These are phyloP conservation scores for Oryzias woworae DNA, from an alignment of 2,113 vertebrate species.

Conservation along the genomic window DNA sequence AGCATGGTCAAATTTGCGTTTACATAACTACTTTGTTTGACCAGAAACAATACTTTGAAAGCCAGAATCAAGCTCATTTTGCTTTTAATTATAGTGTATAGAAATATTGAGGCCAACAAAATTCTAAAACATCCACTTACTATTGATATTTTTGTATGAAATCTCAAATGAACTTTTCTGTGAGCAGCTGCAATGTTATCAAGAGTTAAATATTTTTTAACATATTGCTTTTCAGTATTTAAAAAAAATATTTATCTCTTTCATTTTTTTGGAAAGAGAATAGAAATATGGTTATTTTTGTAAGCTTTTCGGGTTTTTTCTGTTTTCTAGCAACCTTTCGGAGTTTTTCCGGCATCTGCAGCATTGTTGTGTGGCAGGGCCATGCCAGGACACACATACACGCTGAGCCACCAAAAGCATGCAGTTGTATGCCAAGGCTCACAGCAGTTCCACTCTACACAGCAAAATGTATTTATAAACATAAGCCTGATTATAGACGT, in stretches of 20 bases:
- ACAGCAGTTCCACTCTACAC: constrained; percentile 72
- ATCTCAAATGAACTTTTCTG: background rate
- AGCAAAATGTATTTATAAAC: constrained; percentile 83
- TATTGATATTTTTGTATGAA: too few species aligned
- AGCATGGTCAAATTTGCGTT: constrained; percentile 57
- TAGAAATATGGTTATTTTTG: too few species aligned
- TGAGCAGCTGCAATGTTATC: background rate
- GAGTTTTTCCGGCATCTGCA: constrained; percentile 16
- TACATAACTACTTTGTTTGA: constrained; percentile 21
- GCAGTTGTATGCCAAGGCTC: constrained; percentile 59
- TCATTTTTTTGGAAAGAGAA: too few species aligned
- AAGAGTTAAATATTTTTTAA: too few species aligned
- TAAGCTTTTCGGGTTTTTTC: background rate
- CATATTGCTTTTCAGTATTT: too few species aligned
- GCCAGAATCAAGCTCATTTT: background rate
- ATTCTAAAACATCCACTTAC: too few species aligned
- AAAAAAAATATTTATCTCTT: too few species aligned
- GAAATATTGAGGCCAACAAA: background rate
- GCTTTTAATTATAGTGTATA: background rate
- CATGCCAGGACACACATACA: constrained; percentile 46
- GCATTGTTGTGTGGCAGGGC: constrained; percentile 20
- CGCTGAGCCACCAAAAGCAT: constrained; percentile 53
- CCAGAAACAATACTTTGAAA: constrained; percentile 5
- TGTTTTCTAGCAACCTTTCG: constrained; percentile 11
- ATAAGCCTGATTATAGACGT: constrained; percentile 62